Evolutionary conservation across 2,113 vertebrate species (phyloP), one percentile per base, ranked within the genome.

Genomic region (Calyptommatus sinebrachiatus): DNA sequence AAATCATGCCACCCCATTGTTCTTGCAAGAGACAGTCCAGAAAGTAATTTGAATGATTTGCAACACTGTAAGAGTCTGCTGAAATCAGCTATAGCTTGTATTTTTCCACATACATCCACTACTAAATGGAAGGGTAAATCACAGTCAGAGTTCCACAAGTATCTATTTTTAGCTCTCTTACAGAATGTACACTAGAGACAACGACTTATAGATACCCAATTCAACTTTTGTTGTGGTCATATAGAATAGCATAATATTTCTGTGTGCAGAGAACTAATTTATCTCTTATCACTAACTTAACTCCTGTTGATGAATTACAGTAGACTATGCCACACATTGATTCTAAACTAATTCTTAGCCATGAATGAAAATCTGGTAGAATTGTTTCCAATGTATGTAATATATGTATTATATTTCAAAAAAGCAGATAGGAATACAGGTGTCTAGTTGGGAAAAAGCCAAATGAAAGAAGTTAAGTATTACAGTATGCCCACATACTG

Each of bases 91-190:
- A 68, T 11, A 4, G 5, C 26, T 9, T 48, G 62, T 20, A 8
- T 35, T n/a, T 35, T 67, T 29, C 5, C 1, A 66, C 7, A 62
- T 24, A 63, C 28, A 66, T 20, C 71, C 28, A 73, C 63, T 67
- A 60, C 73, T 68, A 80, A 73, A 73, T 74, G 24, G 46, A 68
- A 68, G 41, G 45, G n/a, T 31, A 57, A 9, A 67, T 66, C 48
- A 67, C 26, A 73, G 50, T 66, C 21, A 78, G n/a, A 61, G 14
- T 24, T 53, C 22, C 16, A 45, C 41, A 22, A 61, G 22, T 22
- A 12, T 18, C 29, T 61, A 61, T 74, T 50, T 53, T 67, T 50
- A 24, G 63, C 14, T 31, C 50, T 7, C 8, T 20, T 67, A 53
- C 11, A 57, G 48, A 29, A 77, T 53, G 26, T 28, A 4, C 8